These are phyloP conservation scores for Telmatherina bonti DNA, from an alignment of 2,797 vertebrate genomes.

Conservation along the genomic window DNA sequence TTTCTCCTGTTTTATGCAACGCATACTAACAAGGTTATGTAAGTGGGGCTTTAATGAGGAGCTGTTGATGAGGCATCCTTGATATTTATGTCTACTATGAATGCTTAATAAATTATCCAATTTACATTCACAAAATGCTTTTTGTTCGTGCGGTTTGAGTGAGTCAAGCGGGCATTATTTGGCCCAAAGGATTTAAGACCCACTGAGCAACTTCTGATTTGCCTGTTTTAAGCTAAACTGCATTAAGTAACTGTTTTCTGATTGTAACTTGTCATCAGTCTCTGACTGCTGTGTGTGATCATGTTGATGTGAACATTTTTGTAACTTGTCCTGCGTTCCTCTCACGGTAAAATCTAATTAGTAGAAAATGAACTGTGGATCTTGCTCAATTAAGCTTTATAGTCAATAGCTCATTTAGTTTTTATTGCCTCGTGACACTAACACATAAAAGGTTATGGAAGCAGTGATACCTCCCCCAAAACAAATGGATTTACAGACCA, in stretches of 20 bases:
- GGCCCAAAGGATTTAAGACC: constrained; percentile 2
- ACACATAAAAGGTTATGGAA: constrained; percentile 24
- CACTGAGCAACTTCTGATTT: constrained; percentile 15
- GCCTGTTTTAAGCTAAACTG: constrained; percentile 13
- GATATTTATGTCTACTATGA: not conserved
- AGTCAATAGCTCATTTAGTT: constrained; percentile 35
- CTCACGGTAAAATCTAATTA: constrained; percentile 24
- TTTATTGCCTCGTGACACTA: constrained; percentile 27
- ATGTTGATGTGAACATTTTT: constrained; percentile 9
- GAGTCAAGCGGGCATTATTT: not conserved
- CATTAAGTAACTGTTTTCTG: constrained; percentile 17
- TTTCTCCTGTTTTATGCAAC: not conserved
- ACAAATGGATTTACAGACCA: constrained; percentile 11
- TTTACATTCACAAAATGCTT: not conserved
- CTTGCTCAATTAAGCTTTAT: constrained; percentile 29
- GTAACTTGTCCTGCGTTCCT: constrained; percentile 4
- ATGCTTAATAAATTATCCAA: not conserved
- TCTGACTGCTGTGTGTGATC: constrained; percentile 14
- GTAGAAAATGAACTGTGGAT: not conserved
- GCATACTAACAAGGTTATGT: not conserved
- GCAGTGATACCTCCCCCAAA: not conserved
- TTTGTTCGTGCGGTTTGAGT: not conserved
- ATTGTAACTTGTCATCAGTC: constrained; percentile 11
- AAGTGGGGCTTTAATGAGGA: constrained; percentile 9
- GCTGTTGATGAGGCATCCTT: not conserved